Evolutionary conservation across 2,797 vertebrate genomes (phyloP), one percentile per base, ranked within the genome.

Genomic region (Manis crassicaudata): DNA sequence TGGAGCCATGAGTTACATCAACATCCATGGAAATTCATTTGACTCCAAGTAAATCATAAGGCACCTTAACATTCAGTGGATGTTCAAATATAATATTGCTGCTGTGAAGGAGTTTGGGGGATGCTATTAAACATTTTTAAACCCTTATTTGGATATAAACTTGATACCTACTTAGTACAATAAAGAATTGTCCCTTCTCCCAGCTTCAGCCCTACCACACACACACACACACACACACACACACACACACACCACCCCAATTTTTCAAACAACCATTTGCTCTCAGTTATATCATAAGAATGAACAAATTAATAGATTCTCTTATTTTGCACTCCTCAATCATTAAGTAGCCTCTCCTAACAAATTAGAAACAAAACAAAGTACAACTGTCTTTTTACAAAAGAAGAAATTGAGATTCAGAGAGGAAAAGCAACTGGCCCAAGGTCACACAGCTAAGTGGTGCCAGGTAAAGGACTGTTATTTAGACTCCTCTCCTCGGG

Each of bases 281-380:
- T 77, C 72, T 58, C 58, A 68, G 21, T 73, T 62, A 43, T 88
- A 75, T 27, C 63, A 80, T 29, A 50, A 32, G 35, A 82, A 83
- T 83, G 40, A 92, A 75, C 32, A 7, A 46, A 93, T 54, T 14
- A 75, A 27, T 81, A 29, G 11, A 40, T 72, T 93, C 18, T 27
- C 32, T 88, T 37, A 43, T 85, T 76, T 88, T 89, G n/a, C 18
- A 37, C 37, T 88, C n/a, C 32, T 84, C 25, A 65, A 2, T 84
- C 79, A 50, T 89, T 81, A 54, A 60, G 14, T n/a, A 40, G 13
- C 37, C 32, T 75, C 23, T 40, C n/a, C 17, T 63, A 76, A n/a
- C 88, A 96, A 77, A 35, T 76, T 9, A 83, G 46, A 63, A 90
- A 46, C 12, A 32, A 86, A 90, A 63, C 13, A 50, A 89, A 40